Evolutionary conservation across 1,140 invertebrate species (phyloP), one percentile per base, ranked within the genome.

Genomic region (Araneus ventricosus): DNA sequence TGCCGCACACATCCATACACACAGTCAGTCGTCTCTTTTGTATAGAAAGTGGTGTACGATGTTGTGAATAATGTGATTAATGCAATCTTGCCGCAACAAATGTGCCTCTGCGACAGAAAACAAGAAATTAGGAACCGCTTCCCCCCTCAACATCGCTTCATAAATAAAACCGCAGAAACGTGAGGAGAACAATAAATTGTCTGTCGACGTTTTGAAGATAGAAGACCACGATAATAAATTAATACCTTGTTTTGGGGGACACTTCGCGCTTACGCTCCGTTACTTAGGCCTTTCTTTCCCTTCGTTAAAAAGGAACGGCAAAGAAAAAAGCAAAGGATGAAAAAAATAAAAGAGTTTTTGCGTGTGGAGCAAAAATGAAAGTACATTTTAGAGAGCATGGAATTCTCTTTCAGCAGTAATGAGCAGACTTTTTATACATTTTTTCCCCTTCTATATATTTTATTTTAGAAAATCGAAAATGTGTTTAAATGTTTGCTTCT

Each of bases 11-110:
- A 67, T 61, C 39, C 86, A 88, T 37, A 63, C 84, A 34, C 30
- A 34, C 27, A 34, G 34, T 20, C 70, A 84, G 79, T 91, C 79
- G 67, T 90, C 75, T 90, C 89, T 75, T 92, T 92, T 92, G 80
- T 92, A 92, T 86, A 92, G 90, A 92, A 86, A 92, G 82, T 92
- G 61, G 63, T 93, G 63, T 92, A 88, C 91, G 84, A 88, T 93
- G 91, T 93, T 93, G 91, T 93, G 91, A 93, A 93, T 88, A 93
- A 93, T 93, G 91, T 93, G 91, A 93, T 93, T 93, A 93, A 93
- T 93, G 91, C 91, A 93, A 93, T 79, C 79, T 67, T 45, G 86
- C 92, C 86, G 92, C 92, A 93, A 93, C 92, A 93, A 93, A 93
- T 93, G 92, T 79, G 82, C 63, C 82, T 70, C 27, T 37, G 92